Percentiles rank a stretch among this genome's conserved stretches.
Evolutionary conservation across 2,113 vertebrate genomes (phyloP).

Genomic region (Prionailurus viverrinus): DNA sequence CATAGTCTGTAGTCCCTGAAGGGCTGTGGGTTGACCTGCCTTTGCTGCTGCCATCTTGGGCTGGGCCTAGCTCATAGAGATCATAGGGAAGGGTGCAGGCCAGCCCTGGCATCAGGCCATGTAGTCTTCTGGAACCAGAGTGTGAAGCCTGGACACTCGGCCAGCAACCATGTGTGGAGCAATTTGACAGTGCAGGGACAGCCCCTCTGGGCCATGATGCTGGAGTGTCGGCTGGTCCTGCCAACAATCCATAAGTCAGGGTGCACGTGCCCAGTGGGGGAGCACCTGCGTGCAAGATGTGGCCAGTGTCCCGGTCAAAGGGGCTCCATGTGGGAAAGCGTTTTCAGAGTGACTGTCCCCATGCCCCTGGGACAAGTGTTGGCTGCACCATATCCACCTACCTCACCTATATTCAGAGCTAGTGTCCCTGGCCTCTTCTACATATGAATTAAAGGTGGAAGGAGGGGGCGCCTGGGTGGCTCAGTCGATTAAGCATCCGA

Average conservation of each 20-base stretch:
- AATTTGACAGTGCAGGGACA: background rate
- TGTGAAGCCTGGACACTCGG: background rate
- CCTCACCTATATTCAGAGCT: background rate
- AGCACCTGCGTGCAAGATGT: background rate
- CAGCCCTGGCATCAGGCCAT: background rate
- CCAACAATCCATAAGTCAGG: background rate
- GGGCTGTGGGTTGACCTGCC: too few relatives aligned
- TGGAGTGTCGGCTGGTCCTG: background rate
- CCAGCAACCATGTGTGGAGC: background rate
- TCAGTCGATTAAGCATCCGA: too few relatives aligned
- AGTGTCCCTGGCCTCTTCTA: background rate
- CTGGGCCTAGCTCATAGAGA: background rate
- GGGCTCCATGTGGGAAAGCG: background rate
- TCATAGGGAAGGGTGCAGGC: background rate
- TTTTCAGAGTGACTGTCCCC: background rate
- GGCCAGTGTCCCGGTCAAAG: background rate
- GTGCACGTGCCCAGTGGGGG: background rate
- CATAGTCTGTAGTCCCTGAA: background rate
- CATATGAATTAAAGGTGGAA: background rate
- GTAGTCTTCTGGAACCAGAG: background rate
- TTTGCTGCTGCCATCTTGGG: background rate
- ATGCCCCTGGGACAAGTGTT: background rate
- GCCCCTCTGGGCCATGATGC: background rate
- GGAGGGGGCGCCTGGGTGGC: background rate
- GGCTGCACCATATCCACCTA: background rate